These are phyloP conservation scores for Echiichthys vipera DNA, from an alignment of 2,797 vertebrate species.

Conservation along the genomic window DNA sequence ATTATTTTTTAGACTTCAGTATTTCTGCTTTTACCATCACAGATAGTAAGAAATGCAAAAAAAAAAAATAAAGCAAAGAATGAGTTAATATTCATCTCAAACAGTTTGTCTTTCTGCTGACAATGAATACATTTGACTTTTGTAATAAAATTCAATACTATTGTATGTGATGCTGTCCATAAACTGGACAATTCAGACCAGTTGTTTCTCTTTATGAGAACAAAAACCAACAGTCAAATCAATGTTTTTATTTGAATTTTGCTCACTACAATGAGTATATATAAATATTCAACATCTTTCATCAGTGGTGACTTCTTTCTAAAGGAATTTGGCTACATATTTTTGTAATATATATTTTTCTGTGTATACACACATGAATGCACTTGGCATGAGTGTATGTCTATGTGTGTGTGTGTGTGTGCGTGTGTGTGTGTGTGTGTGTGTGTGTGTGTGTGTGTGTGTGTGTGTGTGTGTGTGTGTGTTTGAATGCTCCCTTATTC, in stretches of 20 bases:
- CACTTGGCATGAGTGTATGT: neutral
- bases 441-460: constrained; percentile 2
- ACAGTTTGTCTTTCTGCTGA: neutral
- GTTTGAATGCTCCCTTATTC: constrained; percentile 73
- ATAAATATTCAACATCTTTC: constrained; percentile 12
- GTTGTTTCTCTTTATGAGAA: constrained; percentile 1
- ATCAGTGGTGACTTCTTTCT: neutral
- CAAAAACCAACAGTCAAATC: constrained; percentile 4
- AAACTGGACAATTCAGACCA: constrained; percentile 11
- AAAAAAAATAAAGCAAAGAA: neutral
- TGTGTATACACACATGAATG: no score
- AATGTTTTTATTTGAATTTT: constrained; percentile 5
- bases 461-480: constrained; percentile 19
- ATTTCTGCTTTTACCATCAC: no score
- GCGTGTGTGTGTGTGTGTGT: neutral
- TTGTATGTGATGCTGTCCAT: neutral
- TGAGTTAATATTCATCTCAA: neutral
- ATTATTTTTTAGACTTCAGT: neutral
- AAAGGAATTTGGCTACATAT: constrained; percentile 13
- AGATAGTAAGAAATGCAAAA: neutral
- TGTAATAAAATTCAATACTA: neutral
- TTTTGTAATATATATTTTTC: no score
- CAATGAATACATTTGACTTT: neutral
- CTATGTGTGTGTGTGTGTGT: constrained; percentile 7
- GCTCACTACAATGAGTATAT: neutral